Conservation (phyloP, 2,888 invertebrate species). For the Drosophila mercatorum region DNA sequence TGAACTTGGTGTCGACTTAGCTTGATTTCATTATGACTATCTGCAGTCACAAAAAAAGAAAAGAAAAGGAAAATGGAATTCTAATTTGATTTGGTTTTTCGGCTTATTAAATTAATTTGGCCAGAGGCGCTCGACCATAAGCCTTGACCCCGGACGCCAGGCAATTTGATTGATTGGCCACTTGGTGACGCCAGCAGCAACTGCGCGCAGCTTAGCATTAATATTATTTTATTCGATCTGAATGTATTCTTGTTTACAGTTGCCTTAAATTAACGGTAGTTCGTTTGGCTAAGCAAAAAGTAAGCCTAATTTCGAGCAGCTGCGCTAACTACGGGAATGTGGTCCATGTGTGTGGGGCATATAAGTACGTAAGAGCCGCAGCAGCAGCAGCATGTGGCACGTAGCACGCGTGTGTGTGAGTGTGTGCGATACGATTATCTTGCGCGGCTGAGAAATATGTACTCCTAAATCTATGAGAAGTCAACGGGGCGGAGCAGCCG, state of each 20-base stretch:
- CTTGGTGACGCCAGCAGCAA: not conserved
- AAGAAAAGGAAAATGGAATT: slow-evolving; percentile 14
- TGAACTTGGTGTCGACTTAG: not conserved
- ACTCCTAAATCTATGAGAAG: slow-evolving; percentile 74
- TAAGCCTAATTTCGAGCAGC: slow-evolving; percentile 66
- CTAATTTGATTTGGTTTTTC: slow-evolving; percentile 16
- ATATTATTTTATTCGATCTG: not conserved
- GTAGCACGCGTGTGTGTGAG: slow-evolving; percentile 19
- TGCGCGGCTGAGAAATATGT: slow-evolving; percentile 62
- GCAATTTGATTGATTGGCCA: slow-evolving; percentile 50
- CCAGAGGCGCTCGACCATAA: slow-evolving; percentile 12
- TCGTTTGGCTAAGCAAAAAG: slow-evolving; percentile 67
- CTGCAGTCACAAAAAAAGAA: not conserved
- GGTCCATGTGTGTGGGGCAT: slow-evolving; percentile 17
- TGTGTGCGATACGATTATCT: slow-evolving; percentile 52
- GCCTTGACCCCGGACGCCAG: slow-evolving; percentile 18
- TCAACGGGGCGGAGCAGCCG: slow-evolving; percentile 55
- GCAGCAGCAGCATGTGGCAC: slow-evolving; percentile 42
- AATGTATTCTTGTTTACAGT: slow-evolving; percentile 3
- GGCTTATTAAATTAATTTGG: slow-evolving; percentile 43
- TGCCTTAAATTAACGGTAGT: slow-evolving; percentile 24
- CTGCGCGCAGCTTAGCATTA: slow-evolving; percentile 5
- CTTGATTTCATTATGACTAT: not conserved
- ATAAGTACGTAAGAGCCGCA: slow-evolving; percentile 29
- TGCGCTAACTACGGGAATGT: slow-evolving; percentile 49